Evolutionary conservation across 2,113 vertebrate genomes (phyloP), one percentile per base, ranked within the genome.

Genomic region (Rhadina sibilatrix): DNA sequence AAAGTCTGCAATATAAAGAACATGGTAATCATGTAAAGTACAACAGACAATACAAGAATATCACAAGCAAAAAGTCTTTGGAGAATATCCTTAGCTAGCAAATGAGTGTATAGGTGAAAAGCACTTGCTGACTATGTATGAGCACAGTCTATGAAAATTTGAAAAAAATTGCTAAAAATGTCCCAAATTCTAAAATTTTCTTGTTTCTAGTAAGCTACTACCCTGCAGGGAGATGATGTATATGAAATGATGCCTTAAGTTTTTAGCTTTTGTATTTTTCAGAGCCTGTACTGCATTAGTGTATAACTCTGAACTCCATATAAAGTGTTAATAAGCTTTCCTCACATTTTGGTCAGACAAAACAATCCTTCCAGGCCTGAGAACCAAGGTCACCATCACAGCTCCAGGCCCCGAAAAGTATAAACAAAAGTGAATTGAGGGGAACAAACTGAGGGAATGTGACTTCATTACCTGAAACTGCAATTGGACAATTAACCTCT

Each of bases 381-480:
- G 37, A 64, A 42, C 19, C 47, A 78, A 42, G 24, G 30, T 78
- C 30, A 77, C 3, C 30, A n/a, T 42, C 23, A n/a, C 20, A 63
- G 8, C 23, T 31, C 28, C 31, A n/a, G 24, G 24, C 19, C 47
- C 5, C 0, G 0, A 64, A 64, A 53, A 28, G 6, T 53, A 11
- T 42, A 28, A 79, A 44, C 19, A 64, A 53, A 64, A 60, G 20
- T 49, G 4, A 76, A 53, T 18, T 44, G 9, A 11, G 35, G 9
- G 11, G 7, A 79, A 47, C 6, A 42, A 64, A 53, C 9, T 18
- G 15, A 11, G 37, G 37, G 31, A 64, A 35, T 14, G 24, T 28
- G 30, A 28, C 47, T 78, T 52, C 37, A 28, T n/a, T 52, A n/a
- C 24, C 47, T 77, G 35, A 63, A 22, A 10, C 13, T 44, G 14